Percentiles rank a stretch among this genome's conserved stretches.
These are phyloP conservation scores for Heterotilapia buettikoferi DNA, from an alignment of 2,113 vertebrate species.

Conservation along the genomic window DNA sequence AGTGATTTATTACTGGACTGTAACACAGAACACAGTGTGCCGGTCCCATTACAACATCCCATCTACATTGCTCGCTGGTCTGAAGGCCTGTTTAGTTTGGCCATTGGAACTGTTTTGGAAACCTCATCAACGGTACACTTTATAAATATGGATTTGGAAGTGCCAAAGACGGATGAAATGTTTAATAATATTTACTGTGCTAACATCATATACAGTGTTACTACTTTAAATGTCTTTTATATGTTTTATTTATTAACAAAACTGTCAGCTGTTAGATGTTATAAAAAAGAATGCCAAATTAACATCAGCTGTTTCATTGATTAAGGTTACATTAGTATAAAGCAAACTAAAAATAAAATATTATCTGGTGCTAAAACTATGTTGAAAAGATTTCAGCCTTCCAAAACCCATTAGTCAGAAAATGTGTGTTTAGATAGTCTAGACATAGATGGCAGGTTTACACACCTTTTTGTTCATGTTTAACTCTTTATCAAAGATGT, in stretches of 20 bases:
- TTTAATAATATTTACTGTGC: slow-evolving; percentile 12
- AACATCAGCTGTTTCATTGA: not conserved
- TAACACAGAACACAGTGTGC: slow-evolving; percentile 39
- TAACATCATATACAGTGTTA: not conserved
- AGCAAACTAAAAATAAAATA: not conserved
- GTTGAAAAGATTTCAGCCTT: not conserved
- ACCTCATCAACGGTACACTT: not conserved
- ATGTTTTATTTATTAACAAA: not conserved
- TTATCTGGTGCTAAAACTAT: not conserved
- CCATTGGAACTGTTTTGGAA: slow-evolving; percentile 10
- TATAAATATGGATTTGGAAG: slow-evolving; percentile 25
- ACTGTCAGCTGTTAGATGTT: not conserved
- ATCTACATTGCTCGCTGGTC: not conserved
- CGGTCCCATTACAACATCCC: slow-evolving; percentile 36
- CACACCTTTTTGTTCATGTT: not conserved
- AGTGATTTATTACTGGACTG: slow-evolving; percentile 50
- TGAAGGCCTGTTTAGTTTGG: slow-evolving; percentile 49
- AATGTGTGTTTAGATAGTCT: not conserved
- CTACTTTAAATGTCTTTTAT: not conserved
- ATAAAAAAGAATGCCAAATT: not conserved
- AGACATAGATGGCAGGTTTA: not conserved
- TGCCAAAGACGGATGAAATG: not conserved
- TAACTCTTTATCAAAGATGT: not conserved
- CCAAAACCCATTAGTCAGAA: not conserved
- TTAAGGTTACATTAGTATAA: not conserved